Evolutionary conservation across 2,888 invertebrate genomes (phyloP), one percentile per base, ranked within the genome.

Genomic region (Polymixis lichenea): DNA sequence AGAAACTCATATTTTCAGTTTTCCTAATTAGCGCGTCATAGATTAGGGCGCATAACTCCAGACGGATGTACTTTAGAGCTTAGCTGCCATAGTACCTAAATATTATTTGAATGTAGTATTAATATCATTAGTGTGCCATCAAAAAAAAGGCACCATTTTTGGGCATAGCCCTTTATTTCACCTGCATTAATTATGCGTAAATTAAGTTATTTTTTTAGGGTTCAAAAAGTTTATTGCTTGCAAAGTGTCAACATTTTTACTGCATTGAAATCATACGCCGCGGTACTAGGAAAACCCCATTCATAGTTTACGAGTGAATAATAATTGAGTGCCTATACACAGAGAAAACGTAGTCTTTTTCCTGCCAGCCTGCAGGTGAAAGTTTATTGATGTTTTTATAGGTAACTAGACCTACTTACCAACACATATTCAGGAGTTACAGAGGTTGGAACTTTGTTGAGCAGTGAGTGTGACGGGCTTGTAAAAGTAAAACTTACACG

Each of bases 281-380:
- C 1, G 7, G 38, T 28, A 7, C 19, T 17, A 32, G 75, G 25
- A 49, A 78, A 75, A 78, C 22, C 78, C 67, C 46, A 49, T 17
- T 7, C 7, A n/a, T 13, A 32, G 25, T 53, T n/a, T 78, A 32
- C 51, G 25, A 53, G 25, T 75, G 32, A 53, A 66, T 75, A 46
- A 53, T 19, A 38, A 43, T 25, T 25, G 7, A 19, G 22, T 17
- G 28, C 22, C 25, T 62, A 22, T 69, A 43, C 3, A 28, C 38
- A 17, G 69, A 46, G 43, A 46, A 64, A 69, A 19, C 17, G 25
- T 69, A 1, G 15, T 22, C 0, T 28, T 72, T 73, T 72, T 72
- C 75, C 78, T 67, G 38, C 32, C 55, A 68, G 38, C 25, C 43
- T 17, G 46, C 25, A 49, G 25, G 19, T 71, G 32, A 51, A 9